Evolutionary conservation across 2,888 invertebrate species (phyloP).

Genomic region (Drosophila neoperkinsi): DNA sequence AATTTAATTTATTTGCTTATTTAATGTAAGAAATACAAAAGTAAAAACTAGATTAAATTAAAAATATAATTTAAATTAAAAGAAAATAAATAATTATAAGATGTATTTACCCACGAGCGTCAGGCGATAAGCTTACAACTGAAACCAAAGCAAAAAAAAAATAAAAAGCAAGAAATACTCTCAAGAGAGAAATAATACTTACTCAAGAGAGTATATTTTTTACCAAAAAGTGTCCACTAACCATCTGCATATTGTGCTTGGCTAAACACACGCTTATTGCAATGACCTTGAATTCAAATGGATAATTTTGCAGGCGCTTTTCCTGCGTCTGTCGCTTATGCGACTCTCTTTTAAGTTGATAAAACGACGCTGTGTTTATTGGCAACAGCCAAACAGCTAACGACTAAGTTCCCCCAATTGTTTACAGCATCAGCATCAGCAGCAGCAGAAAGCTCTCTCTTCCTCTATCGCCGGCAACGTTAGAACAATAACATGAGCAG

Average conservation of each 20-base stretch:
- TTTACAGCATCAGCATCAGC: constrained; percentile 60
- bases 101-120: not conserved
- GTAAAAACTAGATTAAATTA: not conserved
- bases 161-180: not conserved
- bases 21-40: not conserved
- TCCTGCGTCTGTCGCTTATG: not conserved
- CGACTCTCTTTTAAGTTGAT: constrained; percentile 2
- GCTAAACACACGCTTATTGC: not conserved
- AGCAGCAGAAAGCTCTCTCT: constrained; percentile 35
- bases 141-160: not conserved
- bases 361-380: constrained; percentile 34
- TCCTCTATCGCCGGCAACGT: not conserved
- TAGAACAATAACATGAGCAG: constrained; percentile 13
- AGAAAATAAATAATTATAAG: not conserved
- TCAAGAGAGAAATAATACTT: not conserved
- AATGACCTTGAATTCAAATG: not conserved
- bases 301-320: constrained; percentile 9
- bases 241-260: not conserved
- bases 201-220: not conserved
- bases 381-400: constrained; percentile 54
- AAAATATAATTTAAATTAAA: not conserved
- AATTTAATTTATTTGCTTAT: not conserved
- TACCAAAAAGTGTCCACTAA: not conserved
- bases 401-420: constrained; percentile 50
- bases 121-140: not conserved